These are phyloP conservation scores for Siniperca knerii DNA, from an alignment of 2,113 vertebrate species.

Conservation along the genomic window DNA sequence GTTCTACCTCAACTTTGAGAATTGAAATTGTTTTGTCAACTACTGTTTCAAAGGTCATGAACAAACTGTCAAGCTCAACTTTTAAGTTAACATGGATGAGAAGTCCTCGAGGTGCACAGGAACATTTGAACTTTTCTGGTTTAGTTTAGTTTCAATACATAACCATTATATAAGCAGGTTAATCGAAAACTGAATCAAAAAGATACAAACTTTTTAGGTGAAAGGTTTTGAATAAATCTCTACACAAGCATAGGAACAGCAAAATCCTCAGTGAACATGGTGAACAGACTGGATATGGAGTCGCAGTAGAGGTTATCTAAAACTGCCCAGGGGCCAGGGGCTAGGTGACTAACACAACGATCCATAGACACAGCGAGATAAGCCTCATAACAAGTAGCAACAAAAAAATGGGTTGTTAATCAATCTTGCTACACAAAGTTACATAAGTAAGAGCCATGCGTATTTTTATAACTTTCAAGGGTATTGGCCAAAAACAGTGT, in stretches of 20 bases:
- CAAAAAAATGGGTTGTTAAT: constrained; percentile 10
- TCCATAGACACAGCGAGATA: background rate
- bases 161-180: background rate
- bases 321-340: constrained; percentile 3
- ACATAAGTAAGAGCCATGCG: background rate
- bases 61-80: too few relatives aligned
- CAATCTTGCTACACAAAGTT: constrained; percentile 6
- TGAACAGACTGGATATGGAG: constrained; percentile 1
- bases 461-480: background rate
- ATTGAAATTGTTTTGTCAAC: too few relatives aligned
- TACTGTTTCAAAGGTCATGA: too few relatives aligned
- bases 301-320: constrained; percentile 10
- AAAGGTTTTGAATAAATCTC: background rate
- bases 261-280: background rate
- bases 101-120: background rate
- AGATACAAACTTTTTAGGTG: background rate
- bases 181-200: background rate
- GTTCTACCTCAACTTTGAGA: background rate
- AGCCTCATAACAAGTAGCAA: constrained; percentile 21
- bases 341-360: constrained; percentile 10
- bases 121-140: background rate
- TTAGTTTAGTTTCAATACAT: background rate
- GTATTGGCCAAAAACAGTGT: background rate
- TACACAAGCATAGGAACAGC: background rate
- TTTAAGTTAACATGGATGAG: too few relatives aligned